Evolutionary conservation across 2,888 invertebrate genomes (phyloP).

Genomic region (Lasioglossum lativentre): DNA sequence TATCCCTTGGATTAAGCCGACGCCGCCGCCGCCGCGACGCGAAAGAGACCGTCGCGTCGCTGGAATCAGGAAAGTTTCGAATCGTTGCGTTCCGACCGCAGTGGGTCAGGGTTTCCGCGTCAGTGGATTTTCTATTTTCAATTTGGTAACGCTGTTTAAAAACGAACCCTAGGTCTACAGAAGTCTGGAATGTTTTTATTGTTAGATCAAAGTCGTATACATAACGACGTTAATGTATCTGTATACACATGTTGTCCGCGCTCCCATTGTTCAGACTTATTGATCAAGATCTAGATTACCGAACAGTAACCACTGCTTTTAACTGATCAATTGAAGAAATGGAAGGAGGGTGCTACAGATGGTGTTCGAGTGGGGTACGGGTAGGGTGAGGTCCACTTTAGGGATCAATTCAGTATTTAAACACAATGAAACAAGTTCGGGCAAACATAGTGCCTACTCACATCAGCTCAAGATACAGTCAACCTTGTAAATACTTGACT

Average conservation of each 20-base stretch:
- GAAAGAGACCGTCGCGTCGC: no score
- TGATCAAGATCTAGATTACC: slow-evolving; percentile 6
- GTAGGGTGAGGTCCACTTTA: slow-evolving; percentile 8
- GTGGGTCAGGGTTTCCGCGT: slow-evolving; percentile 39
- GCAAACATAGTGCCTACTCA: slow-evolving; percentile 1
- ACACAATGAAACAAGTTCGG: slow-evolving; percentile 11
- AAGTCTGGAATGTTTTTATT: neutral
- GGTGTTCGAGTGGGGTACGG: slow-evolving; percentile 4
- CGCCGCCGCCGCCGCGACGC: neutral
- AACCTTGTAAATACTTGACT: slow-evolving; percentile 13
- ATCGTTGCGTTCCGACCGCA: slow-evolving; percentile 11
- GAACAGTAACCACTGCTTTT: neutral
- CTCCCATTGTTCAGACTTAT: neutral
- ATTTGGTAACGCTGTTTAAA: no score
- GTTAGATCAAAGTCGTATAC: neutral
- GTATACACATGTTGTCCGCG: neutral
- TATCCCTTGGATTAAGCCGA: neutral
- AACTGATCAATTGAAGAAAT: slow-evolving; percentile 15
- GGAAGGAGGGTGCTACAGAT: slow-evolving; percentile 8
- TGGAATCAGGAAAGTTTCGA: slow-evolving; percentile 15
- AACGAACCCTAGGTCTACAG: neutral
- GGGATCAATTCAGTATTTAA: neutral
- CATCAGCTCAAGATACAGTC: neutral
- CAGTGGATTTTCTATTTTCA: no score
- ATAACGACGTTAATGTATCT: neutral